phyloP scores from a whole-genome alignment of 2,113 vertebrate genomes.

The Glareola pratincola region DNA sequence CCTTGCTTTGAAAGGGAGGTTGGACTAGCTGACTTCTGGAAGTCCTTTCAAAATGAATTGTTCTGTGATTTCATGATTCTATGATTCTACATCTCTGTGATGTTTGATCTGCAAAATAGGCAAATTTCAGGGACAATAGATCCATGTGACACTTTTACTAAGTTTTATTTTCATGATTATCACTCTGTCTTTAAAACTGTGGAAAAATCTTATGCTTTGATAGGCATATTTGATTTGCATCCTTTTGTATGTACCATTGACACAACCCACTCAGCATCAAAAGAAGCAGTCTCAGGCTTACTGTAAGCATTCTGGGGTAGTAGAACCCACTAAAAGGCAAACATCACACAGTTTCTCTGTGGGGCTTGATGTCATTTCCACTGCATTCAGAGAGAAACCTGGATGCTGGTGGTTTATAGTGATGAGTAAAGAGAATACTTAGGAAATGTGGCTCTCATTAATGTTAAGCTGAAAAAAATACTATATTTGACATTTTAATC shows the following conservation, averaged over 20 bases:
- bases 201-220: not conserved
- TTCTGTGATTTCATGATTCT: not conserved
- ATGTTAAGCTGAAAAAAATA: not conserved
- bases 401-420: not conserved
- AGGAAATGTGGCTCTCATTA: not conserved
- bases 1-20: not conserved
- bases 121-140: not conserved
- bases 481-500: not conserved
- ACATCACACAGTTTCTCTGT: not conserved
- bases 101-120: not conserved
- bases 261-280: accelerated
- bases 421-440: not conserved
- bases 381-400: not conserved
- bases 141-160: not conserved
- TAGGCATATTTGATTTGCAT: not conserved
- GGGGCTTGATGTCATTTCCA: not conserved
- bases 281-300: not conserved
- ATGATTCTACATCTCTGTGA: not conserved
- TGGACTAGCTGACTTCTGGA: not conserved
- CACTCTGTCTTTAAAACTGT: not conserved
- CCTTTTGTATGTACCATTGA: not conserved
- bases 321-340: not conserved
- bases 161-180: not conserved
- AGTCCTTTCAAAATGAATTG: not conserved
- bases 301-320: not conserved